phyloP scores from a whole-genome alignment of 1,140 invertebrate species.

The Drosophila neocordata region DNA sequence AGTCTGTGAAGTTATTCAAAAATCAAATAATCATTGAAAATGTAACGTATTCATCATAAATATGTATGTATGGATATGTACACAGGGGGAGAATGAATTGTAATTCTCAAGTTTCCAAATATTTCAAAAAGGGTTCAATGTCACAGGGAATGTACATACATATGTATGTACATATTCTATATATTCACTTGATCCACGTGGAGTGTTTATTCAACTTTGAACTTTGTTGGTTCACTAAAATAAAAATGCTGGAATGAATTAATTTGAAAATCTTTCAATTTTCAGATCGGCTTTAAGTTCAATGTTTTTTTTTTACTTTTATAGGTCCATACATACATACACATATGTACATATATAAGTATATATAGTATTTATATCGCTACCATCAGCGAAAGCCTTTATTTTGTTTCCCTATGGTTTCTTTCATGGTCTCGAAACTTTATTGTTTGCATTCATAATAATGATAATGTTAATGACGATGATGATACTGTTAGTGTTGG shows the following conservation, averaged over 20 bases:
- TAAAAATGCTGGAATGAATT: no score
- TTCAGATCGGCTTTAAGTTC: no score
- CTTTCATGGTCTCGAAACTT: not conserved
- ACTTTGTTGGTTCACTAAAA: no score
- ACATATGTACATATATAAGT: not conserved
- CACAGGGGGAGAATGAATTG: not conserved
- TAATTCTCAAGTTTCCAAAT: not conserved
- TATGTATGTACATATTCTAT: no score
- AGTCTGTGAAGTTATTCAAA: not conserved
- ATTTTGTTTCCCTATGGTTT: not conserved
- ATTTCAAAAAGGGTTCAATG: not conserved
- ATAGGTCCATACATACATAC: no score
- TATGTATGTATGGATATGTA: not conserved
- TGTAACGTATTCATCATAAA: not conserved
- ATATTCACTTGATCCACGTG: no score
- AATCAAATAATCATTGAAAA: not conserved
- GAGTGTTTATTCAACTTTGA: no score
- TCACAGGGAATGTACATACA: not conserved
- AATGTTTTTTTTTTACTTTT: no score
- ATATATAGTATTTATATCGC: not conserved
- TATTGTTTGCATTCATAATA: slow-evolving; percentile 14
- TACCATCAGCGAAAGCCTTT: slow-evolving; percentile 4
- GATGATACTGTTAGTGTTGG: slow-evolving; percentile 1
- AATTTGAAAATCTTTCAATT: no score
- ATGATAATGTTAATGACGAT: slow-evolving; percentile 13